phyloP scores from a whole-genome alignment of 2,888 invertebrate species.

The Tenthredo amoena region DNA sequence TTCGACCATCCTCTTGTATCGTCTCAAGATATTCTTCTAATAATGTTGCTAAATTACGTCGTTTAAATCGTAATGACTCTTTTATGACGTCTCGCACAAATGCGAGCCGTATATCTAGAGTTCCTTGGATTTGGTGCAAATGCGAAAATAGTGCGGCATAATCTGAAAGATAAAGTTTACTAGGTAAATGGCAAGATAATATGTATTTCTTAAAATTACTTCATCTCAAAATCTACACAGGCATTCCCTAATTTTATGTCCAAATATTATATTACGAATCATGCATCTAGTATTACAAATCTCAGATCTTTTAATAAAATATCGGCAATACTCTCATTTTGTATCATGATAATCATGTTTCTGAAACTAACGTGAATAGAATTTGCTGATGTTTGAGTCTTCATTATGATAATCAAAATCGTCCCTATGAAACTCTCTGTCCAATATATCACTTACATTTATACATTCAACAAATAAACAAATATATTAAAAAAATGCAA shows the following conservation, averaged over 20 bases:
- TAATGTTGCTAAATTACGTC: conserved; percentile 85
- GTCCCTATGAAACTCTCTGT: no score
- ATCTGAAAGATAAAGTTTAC: conserved; percentile 80
- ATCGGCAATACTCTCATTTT: not conserved
- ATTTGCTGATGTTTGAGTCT: no score
- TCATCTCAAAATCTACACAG: not conserved
- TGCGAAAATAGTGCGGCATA: conserved; percentile 85
- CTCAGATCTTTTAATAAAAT: not conserved
- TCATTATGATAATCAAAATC: not conserved
- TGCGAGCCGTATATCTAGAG: conserved; percentile 84
- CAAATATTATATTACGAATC: not conserved
- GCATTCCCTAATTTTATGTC: not conserved
- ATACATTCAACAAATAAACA: not conserved
- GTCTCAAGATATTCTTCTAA: conserved; percentile 84
- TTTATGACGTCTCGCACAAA: conserved; percentile 87
- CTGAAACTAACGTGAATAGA: not conserved
- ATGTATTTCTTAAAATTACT: not conserved
- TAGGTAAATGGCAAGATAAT: not conserved
- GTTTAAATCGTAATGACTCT: conserved; percentile 89
- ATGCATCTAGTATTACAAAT: not conserved
- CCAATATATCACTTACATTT: no score
- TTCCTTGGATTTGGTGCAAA: conserved; percentile 86
- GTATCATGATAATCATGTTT: not conserved
- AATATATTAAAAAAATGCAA: not conserved
- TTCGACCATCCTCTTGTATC: conserved; percentile 72